A percentile compares a stretch with the other conserved stretches of the same genome.
Conservation (phyloP, 2,797 vertebrate species). For the Rhinichthys osculus region DNA sequence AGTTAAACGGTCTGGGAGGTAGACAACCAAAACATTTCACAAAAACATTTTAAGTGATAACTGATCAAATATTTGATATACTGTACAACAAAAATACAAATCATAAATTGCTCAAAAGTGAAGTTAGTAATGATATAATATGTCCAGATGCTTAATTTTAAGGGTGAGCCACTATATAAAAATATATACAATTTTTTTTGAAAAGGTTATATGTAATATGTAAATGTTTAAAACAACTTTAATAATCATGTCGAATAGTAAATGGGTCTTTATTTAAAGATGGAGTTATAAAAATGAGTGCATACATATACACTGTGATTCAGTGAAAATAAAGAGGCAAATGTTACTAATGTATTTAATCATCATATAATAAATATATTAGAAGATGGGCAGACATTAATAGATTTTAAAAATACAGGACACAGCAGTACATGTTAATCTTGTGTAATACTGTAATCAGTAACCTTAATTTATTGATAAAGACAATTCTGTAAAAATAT, state of each 20-base stretch:
- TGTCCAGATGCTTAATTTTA: background rate
- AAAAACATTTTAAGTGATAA: background rate
- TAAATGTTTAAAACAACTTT: background rate
- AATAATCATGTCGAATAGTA: background rate
- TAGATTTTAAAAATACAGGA: conserved; percentile 62
- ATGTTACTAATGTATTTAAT: conserved; percentile 62
- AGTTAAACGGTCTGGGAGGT: background rate
- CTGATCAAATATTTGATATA: background rate
- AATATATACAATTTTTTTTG: background rate
- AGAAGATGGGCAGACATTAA: conserved; percentile 63
- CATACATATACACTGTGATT: background rate
- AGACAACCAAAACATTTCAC: background rate
- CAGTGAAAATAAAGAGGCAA: background rate
- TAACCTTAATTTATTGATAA: conserved; percentile 53
- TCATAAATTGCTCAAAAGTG: background rate
- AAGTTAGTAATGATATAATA: background rate
- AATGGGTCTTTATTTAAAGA: background rate
- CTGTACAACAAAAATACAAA: background rate
- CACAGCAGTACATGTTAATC: conserved; percentile 61
- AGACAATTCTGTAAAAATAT: conserved; percentile 20
- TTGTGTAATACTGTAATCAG: conserved; percentile 70
- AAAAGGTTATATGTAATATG: background rate
- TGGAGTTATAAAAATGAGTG: background rate
- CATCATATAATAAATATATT: conserved; percentile 71
- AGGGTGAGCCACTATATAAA: background rate